Evolutionary conservation across 1,140 invertebrate genomes (phyloP), one percentile per base, ranked within the genome.

Genomic region (Drosophila lacteicornis): DNA sequence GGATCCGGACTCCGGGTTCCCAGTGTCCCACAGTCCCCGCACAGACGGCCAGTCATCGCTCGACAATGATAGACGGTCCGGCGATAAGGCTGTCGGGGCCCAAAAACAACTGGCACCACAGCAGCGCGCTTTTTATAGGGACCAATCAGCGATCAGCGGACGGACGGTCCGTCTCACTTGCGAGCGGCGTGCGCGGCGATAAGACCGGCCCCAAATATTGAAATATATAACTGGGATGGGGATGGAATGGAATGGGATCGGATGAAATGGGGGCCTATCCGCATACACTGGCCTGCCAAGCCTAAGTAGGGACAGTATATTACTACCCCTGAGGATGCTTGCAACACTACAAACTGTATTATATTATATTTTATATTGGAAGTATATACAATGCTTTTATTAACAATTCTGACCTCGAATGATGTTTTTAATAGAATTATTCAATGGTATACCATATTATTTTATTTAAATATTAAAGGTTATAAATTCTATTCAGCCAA

Each of bases 101-200:
- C 70, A 63, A 78, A 77, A 77, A 67, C 50, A 69, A 87, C 76
- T 88, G 79, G 80, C 76, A 86, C 84, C 82, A 83, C 86, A 86
- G 78, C 84, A 87, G 61, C 57, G 62, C 45, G 76, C 84, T 86
- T 86, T 82, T 86, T 82, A 87, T 87, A 86, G 83, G 51, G 63
- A 80, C 70, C 83, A 86, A 86, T 87, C 81, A 79, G 63, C 58
- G 47, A 57, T 25, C 60, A 47, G 68, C 62, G 46, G 62, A 4
- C 15, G 13, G 25, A 4, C 15, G 13, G 25, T 36, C 1, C 25
- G 45, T 46, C 66, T 58, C 80, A 76, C 76, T 80, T 66, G 79
- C 79, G 59, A 87, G 68, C 82, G 83, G 82, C 75, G 82, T 82
- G 82, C 82, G 82, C 63, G 49, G 60, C 53, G 83, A 86, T 86